phyloP scores from a whole-genome alignment of 2,797 vertebrate species.

The Syndactyla subalaris region DNA sequence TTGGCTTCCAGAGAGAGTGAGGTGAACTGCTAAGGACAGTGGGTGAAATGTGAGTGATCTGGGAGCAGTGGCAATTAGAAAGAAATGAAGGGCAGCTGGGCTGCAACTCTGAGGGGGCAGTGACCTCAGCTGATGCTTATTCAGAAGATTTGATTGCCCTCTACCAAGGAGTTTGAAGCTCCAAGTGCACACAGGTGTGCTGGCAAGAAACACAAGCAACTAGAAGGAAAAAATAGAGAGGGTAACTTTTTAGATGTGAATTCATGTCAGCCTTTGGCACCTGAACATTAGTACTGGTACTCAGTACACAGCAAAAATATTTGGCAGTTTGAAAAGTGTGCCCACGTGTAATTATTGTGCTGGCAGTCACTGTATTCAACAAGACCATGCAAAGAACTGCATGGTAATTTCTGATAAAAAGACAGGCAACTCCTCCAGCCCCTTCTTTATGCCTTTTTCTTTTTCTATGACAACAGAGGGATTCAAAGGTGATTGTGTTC shows the following conservation, averaged over 20 bases:
- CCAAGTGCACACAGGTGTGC: not conserved
- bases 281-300: not conserved
- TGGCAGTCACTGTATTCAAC: not conserved
- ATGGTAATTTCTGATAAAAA: slow-evolving; percentile 29
- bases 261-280: slow-evolving; percentile 30
- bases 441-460: not conserved
- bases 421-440: slow-evolving; percentile 7
- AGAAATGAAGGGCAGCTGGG: not conserved
- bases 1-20: not conserved
- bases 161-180: not conserved
- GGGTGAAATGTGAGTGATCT: not conserved
- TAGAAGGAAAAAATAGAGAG: not conserved
- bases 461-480: not conserved
- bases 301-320: slow-evolving; percentile 16
- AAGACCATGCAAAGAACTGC: not conserved
- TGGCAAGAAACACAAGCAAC: not conserved
- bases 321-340: slow-evolving; percentile 14
- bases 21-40: not conserved
- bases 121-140: not conserved
- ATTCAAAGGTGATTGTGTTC: slow-evolving; percentile 7
- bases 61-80: not conserved
- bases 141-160: not conserved
- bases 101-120: not conserved
- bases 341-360: slow-evolving; percentile 14
- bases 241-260: not conserved